Base-by-base conservation (phyloP, 2,113 vertebrate species). In the Siniperca chuatsi region DNA sequence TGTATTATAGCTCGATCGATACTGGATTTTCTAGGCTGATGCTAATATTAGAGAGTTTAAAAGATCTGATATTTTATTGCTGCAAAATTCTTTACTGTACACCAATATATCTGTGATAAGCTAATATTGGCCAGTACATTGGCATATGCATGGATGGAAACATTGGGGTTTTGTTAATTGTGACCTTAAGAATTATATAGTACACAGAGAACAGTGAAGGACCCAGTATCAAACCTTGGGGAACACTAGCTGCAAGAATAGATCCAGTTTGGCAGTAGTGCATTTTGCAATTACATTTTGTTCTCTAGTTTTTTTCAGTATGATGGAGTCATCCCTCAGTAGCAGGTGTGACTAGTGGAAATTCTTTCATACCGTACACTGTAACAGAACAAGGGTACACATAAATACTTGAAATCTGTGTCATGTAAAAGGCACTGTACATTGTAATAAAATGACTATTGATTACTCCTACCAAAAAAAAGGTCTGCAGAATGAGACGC, bases 401-500 rank as follows among this genome's bases (percentile, higher is more conserved):
- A 6, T 44, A 6, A 40, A 21, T 29, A 21, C 52, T 44, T 40
- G 2, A 76, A 37, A 52, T 50, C 25, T 5, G 13, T 7, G 12
- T 35, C 4, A n/a, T 46, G 52, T 23, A 16, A 71, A 71, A 20
- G 6, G 7, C 2, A n/a, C 40, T 74, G 23, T 61, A 11, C 65
- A 25, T 52, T 52, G 12, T 25, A 35, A 16, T 40, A 18, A 61
- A 75, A 21, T 35, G 8, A 52, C 25, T 11, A n/a, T 1, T 15
- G 5, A 70, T 60, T 21, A 3, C 21, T 42, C 42, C 21, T 55
- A 35, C 18, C 48, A 42, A 55, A 54, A 75, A 46, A 7, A 40
- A 35, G n/a, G 69, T 81, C 58, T 61, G 10, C 70, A 78, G 75
- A 78, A 52, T 57, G 21, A 76, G 79, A 40, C 44, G 12, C 65